A percentile compares a stretch with the other conserved stretches of the same genome.
These are phyloP conservation scores for Tapera naevia DNA, from an alignment of 2,797 vertebrate species.

Conservation along the genomic window DNA sequence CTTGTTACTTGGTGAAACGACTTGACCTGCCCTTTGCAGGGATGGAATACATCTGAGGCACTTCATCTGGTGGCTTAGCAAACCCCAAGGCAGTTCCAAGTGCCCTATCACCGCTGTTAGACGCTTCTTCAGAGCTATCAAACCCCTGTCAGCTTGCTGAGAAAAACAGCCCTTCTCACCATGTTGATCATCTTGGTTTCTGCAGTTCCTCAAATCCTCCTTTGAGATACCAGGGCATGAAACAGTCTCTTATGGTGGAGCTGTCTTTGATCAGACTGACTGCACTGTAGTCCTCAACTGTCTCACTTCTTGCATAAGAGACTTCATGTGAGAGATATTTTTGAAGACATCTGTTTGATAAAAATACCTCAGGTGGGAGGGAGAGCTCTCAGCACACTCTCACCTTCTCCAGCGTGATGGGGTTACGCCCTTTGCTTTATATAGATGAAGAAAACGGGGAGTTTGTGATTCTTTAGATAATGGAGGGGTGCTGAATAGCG, in stretches of 20 bases:
- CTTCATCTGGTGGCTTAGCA: background rate
- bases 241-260: background rate
- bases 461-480: background rate
- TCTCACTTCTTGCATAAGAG: conserved; percentile 38
- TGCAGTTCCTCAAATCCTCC: background rate
- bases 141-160: background rate
- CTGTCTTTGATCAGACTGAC: background rate
- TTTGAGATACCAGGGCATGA: background rate
- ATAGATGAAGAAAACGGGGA: conserved; percentile 13
- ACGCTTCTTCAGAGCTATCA: background rate
- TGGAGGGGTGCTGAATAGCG: background rate
- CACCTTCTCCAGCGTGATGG: conserved; percentile 5
- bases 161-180: background rate
- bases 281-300: background rate
- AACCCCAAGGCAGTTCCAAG: background rate
- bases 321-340: conserved; percentile 39
- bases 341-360: conserved; percentile 36
- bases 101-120: background rate
- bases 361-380: conserved; percentile 59
- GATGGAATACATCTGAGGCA: background rate
- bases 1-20: background rate
- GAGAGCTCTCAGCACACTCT: background rate
- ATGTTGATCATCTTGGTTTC: background rate
- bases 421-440: conserved; percentile 40
- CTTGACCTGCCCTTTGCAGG: background rate